Evolutionary conservation across 2,113 vertebrate genomes (phyloP), one percentile per base, ranked within the genome.

Genomic region (Scatophagus argus): DNA sequence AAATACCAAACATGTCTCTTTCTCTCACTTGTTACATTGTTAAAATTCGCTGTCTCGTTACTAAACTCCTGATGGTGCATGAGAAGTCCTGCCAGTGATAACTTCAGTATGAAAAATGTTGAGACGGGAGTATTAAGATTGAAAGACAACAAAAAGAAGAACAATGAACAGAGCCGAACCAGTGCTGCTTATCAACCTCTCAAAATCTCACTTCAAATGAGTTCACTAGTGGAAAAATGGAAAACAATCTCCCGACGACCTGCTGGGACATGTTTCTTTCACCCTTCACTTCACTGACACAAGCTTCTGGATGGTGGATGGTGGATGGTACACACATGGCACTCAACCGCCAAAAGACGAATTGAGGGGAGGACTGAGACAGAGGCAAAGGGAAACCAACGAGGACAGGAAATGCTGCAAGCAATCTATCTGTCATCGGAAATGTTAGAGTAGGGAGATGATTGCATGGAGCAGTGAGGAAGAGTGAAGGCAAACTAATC

Each of bases 141-240:
- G 38, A 67, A 54, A 75, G 60, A 43, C 6, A 55, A 34, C 31
- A 39, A 74, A 59, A 61, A 52, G 19, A 25, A 65, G 31, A 76
- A 62, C 34, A 29, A 21, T 14, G 67, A 61, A 72, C 21, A 56
- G 65, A 63, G 54, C 13, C 46, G 60, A 66, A 34, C 34, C 80
- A 31, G n/a, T 54, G 63, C 68, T 66, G 55, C 74, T 90, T 87
- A 84, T 66, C 87, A 58, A 29, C 69, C 71, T 81, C 56, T 81
- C 65, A 75, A 74, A 85, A 84, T 68, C 84, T 89, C 78, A 83
- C 83, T 84, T 89, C 71, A 93, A 92, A 93, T 93, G 87, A 94
- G 91, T 85, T 91, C 93, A 84, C 89, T 25, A 12, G 91, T 11
- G 90, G 89, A 83, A 69, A 19, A 74, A 73, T 59, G 23, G 21